These are phyloP conservation scores for Drosophila macrospina DNA, from an alignment of 2,888 invertebrate genomes.

Conservation along the genomic window DNA sequence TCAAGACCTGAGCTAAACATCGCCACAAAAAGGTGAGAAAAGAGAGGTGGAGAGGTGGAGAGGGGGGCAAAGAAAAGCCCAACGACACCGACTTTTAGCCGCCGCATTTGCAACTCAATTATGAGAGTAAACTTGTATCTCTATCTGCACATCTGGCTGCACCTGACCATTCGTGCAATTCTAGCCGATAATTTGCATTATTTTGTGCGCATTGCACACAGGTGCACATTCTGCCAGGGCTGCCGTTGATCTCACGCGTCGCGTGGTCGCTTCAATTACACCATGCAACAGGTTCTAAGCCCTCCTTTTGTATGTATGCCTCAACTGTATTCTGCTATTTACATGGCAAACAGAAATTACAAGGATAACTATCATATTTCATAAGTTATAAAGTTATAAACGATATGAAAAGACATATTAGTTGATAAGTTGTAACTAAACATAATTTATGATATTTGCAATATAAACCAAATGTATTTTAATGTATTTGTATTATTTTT, in stretches of 20 bases:
- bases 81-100: constrained; percentile 38
- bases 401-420: no score
- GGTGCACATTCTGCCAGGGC: constrained; percentile 58
- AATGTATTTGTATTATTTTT: no score
- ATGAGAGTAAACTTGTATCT: constrained; percentile 52
- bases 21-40: no score
- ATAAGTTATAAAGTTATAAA: no score
- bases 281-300: constrained; percentile 39
- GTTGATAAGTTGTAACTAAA: no score
- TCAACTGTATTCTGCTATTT: neutral
- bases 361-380: neutral
- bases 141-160: constrained; percentile 52
- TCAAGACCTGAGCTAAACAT: constrained; percentile 26
- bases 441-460: no score
- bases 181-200: constrained; percentile 77
- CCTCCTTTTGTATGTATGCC: neutral
- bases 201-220: constrained; percentile 65
- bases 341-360: no score
- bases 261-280: constrained; percentile 63
- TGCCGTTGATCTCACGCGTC: constrained; percentile 68
- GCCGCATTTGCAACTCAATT: constrained; percentile 76
- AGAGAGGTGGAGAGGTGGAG: no score
- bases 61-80: constrained; percentile 1
- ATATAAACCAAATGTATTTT: no score
- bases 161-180: constrained; percentile 76